These are phyloP conservation scores for Matsumurasca onukii DNA, from an alignment of 1,140 invertebrate genomes.

Conservation along the genomic window DNA sequence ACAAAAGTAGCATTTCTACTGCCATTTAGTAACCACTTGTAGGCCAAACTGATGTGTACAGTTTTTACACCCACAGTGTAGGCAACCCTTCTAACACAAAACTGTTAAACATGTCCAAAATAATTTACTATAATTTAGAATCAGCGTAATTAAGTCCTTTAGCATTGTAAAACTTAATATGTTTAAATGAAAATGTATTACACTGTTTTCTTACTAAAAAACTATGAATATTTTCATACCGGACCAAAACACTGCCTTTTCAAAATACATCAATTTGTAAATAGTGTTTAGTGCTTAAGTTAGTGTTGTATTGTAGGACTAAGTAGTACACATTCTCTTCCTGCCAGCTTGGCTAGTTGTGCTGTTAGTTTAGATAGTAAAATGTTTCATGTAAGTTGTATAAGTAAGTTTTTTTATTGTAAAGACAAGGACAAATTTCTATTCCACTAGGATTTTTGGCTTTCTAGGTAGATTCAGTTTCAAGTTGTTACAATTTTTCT, in stretches of 20 bases:
- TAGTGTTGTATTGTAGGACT: too few species aligned
- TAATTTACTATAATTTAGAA: neutral
- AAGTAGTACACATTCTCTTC: too few species aligned
- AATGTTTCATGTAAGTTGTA: neutral
- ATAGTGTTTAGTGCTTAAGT: too few species aligned
- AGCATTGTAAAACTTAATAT: neutral
- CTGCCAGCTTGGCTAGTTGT: too few species aligned
- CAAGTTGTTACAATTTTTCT: neutral
- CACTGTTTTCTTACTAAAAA: too few species aligned
- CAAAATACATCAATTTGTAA: too few species aligned
- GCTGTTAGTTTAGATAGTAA: too few species aligned
- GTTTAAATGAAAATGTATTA: too few species aligned
- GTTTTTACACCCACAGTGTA: neutral
- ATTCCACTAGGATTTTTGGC: conserved; percentile 4
- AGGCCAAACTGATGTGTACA: neutral
- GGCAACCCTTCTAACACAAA: neutral
- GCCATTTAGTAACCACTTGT: conserved; percentile 4
- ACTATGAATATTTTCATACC: too few species aligned
- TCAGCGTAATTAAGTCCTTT: neutral
- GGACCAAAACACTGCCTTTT: too few species aligned
- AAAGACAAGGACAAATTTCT: conserved; percentile 24
- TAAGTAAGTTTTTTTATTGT: neutral
- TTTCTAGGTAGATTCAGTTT: neutral
- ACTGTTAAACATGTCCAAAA: neutral
- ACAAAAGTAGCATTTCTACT: conserved; percentile 19